These are phyloP conservation scores for Amphiprion clarkii DNA, from an alignment of 2,797 vertebrate genomes.

Conservation along the genomic window DNA sequence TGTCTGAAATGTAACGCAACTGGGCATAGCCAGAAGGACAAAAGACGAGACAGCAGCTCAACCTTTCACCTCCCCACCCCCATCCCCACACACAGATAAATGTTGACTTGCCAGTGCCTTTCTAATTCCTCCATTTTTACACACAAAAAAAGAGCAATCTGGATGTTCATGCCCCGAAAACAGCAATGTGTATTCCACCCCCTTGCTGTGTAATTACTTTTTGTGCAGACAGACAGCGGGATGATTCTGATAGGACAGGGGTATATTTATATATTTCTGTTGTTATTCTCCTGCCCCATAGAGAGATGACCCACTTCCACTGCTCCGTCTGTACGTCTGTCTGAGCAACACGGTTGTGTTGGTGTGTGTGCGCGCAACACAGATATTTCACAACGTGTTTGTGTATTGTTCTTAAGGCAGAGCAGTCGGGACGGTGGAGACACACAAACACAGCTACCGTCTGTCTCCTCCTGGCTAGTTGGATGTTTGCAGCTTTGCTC, in stretches of 20 bases:
- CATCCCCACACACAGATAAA: slow-evolving; percentile 23
- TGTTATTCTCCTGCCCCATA: slow-evolving; percentile 63
- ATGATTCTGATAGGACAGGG: slow-evolving; percentile 44
- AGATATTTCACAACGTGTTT: slow-evolving; percentile 25
- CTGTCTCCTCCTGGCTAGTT: slow-evolving; percentile 16
- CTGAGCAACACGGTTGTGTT: slow-evolving; percentile 31
- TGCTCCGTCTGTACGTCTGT: slow-evolving; percentile 52
- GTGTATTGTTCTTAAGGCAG: slow-evolving; percentile 27
- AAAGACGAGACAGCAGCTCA: slow-evolving; percentile 68
- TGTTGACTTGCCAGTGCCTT: slow-evolving; percentile 41
- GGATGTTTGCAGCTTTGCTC: slow-evolving; percentile 11
- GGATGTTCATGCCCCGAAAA: slow-evolving; percentile 48
- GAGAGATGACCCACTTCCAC: slow-evolving; percentile 79
- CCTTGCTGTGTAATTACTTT: slow-evolving; percentile 51
- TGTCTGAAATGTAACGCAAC: slow-evolving; percentile 62
- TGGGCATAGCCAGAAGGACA: slow-evolving; percentile 71
- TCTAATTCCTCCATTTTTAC: slow-evolving; percentile 30
- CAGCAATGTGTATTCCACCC: slow-evolving; percentile 14
- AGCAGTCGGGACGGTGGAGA: slow-evolving; percentile 5
- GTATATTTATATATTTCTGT: slow-evolving; percentile 68
- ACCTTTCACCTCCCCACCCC: slow-evolving; percentile 70
- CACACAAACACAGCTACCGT: slow-evolving; percentile 18
- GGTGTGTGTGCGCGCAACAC: slow-evolving; percentile 8
- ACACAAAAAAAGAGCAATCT: slow-evolving; percentile 38
- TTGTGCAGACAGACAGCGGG: slow-evolving; percentile 51